A percentile compares a stretch with the other conserved stretches of the same genome.
phyloP scores from a whole-genome alignment of 1,140 invertebrate species.

The Drosophila rufa region DNA sequence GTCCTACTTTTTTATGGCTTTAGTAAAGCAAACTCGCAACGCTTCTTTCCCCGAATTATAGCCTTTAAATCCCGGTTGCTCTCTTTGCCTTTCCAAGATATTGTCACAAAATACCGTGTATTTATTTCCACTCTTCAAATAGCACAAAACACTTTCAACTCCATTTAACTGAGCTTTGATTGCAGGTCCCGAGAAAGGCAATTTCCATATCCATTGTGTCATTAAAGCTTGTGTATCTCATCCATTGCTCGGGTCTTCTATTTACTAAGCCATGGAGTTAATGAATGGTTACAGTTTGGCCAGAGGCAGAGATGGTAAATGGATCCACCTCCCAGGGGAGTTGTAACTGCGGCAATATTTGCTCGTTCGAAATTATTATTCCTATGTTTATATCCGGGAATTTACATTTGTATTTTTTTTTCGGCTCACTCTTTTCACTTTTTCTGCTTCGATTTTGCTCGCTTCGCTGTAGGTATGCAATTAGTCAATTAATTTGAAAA shows the following conservation, averaged over 20 bases:
- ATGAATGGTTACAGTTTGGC: slow-evolving; percentile 24
- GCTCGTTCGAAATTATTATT: slow-evolving; percentile 6
- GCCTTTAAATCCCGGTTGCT: background rate
- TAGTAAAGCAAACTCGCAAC: background rate
- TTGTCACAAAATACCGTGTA: slow-evolving; percentile 6
- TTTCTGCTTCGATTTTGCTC: slow-evolving; percentile 6
- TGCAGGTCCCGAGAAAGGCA: background rate
- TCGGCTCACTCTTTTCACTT: slow-evolving; percentile 20
- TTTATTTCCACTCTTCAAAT: slow-evolving; percentile 10
- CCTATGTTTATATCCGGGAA: slow-evolving; percentile 21
- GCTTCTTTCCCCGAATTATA: background rate
- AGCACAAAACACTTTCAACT: slow-evolving; percentile 30
- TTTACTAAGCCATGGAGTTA: slow-evolving; percentile 23
- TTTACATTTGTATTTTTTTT: slow-evolving; percentile 43
- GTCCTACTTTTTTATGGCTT: background rate
- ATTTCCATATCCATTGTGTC: slow-evolving; percentile 38
- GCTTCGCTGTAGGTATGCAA: slow-evolving; percentile 74
- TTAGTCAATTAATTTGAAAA: slow-evolving; percentile 84
- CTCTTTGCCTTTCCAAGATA: background rate
- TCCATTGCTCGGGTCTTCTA: slow-evolving; percentile 13
- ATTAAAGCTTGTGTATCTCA: slow-evolving; percentile 25
- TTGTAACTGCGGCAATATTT: slow-evolving; percentile 24
- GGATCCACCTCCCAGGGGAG: slow-evolving; percentile 24
- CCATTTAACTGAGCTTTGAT: slow-evolving; percentile 20
- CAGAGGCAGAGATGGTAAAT: slow-evolving; percentile 4